Percentiles rank a stretch among this genome's conserved stretches.
Evolutionary conservation across 2,113 vertebrate species (phyloP).

Genomic region (Mus pahari): DNA sequence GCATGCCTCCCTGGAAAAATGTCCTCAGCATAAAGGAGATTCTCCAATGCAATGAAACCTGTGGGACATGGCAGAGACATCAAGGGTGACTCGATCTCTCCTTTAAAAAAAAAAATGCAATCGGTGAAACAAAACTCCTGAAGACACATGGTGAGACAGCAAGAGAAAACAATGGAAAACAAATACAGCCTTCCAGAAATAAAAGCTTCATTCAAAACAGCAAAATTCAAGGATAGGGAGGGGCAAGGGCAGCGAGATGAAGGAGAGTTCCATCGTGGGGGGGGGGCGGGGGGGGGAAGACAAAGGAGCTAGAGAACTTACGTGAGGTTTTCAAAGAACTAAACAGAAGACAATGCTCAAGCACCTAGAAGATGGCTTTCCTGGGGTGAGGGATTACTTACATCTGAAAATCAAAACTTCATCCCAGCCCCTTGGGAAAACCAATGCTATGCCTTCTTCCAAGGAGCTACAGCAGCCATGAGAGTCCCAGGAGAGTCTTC

Average conservation of each 20-base stretch:
- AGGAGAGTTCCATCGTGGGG: fast-evolving
- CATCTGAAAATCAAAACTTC: neutral
- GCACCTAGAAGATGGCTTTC: neutral
- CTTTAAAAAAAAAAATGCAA: neutral
- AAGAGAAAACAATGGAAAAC: neutral
- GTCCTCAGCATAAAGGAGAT: fast-evolving
- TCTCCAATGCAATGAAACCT: fast-evolving
- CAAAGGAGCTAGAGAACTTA: neutral
- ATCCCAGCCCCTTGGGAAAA: neutral
- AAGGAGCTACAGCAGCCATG: fast-evolving
- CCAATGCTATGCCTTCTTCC: fast-evolving
- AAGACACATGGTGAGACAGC: neutral
- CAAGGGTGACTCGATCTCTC: neutral
- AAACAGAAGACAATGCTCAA: neutral
- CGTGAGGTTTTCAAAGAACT: neutral
- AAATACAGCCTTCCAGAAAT: neutral
- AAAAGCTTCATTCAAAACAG: neutral
- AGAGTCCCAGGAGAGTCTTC: fast-evolving
- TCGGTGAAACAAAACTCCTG: neutral
- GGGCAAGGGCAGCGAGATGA: too few species aligned
- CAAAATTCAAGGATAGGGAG: too few species aligned
- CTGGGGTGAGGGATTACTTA: neutral
- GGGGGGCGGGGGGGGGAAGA: neutral
- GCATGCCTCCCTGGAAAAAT: fast-evolving
- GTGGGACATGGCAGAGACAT: neutral